Conservation (phyloP, 1,140 invertebrate species). For the Wasmannia auropunctata region DNA sequence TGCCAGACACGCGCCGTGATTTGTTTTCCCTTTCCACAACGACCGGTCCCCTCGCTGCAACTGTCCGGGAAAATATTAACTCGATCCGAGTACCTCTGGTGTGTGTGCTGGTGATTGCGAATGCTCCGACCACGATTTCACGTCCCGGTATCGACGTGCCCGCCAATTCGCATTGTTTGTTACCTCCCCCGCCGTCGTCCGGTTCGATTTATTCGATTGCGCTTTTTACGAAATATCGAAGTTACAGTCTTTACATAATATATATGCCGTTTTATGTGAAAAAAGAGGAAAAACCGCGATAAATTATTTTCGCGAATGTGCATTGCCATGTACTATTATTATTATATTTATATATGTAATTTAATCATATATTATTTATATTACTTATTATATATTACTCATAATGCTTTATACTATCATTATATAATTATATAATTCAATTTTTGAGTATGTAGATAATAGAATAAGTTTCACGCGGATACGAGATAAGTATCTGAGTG, state of each 20-base stretch:
- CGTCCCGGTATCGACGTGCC: conserved; percentile 31
- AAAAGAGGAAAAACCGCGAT: not conserved
- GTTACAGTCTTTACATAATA: not conserved
- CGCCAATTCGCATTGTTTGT: conserved; percentile 12
- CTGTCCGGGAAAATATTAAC: conserved; percentile 74
- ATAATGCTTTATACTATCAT: not conserved
- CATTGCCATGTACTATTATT: not conserved
- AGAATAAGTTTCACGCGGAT: not conserved
- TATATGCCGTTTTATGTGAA: not conserved
- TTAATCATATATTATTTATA: too few species aligned
- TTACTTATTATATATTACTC: too few species aligned
- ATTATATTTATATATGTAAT: too few species aligned
- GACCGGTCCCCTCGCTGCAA: conserved; percentile 46
- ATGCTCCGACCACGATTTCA: conserved; percentile 48
- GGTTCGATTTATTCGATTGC: not conserved
- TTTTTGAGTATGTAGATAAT: not conserved
- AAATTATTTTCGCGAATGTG: not conserved
- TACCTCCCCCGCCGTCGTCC: not conserved
- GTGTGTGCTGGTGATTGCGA: conserved; percentile 57
- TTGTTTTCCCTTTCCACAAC: conserved; percentile 78
- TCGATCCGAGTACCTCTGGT: conserved; percentile 66
- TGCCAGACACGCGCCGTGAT: conserved; percentile 83
- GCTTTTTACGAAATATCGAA: not conserved
- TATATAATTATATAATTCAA: not conserved
- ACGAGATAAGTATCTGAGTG: not conserved